Conservation (phyloP, 2,888 invertebrate genomes). For the Psylliodes chrysocephalus region DNA sequence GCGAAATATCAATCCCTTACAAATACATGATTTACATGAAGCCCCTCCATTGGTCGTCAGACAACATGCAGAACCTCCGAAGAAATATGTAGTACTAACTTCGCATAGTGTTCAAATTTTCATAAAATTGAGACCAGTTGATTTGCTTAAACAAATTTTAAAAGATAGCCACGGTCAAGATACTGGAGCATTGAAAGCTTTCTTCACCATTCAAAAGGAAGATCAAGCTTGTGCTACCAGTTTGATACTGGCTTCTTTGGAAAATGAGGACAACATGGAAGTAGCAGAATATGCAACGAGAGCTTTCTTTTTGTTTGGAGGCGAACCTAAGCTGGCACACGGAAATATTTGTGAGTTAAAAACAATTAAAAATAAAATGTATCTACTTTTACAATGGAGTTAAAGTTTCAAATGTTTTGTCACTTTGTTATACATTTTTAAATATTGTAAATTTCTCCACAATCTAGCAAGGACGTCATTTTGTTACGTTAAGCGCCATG, state of each 20-base stretch:
- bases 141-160: constrained; percentile 84
- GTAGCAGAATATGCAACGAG: constrained; percentile 89
- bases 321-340: constrained; percentile 70
- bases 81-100: constrained; percentile 86
- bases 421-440: constrained; percentile 8
- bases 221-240: constrained; percentile 92
- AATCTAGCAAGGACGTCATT: no score
- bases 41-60: constrained; percentile 75
- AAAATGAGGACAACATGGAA: constrained; percentile 70
- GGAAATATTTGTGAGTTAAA: constrained; percentile 51
- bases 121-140: constrained; percentile 86
- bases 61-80: constrained; percentile 77
- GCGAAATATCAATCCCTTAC: constrained; percentile 40
- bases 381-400: no score
- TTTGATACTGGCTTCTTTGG: constrained; percentile 84
- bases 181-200: constrained; percentile 83
- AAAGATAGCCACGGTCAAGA: constrained; percentile 87
- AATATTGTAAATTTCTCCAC: neutral
- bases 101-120: constrained; percentile 89
- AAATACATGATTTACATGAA: constrained; percentile 52
- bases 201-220: constrained; percentile 81
- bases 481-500: no score
- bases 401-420: no score
- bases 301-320: constrained; percentile 92
- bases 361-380: neutral